phyloP scores from a whole-genome alignment of 92 coral and sea anemone species.

The Parazoanthus swiftii region DNA sequence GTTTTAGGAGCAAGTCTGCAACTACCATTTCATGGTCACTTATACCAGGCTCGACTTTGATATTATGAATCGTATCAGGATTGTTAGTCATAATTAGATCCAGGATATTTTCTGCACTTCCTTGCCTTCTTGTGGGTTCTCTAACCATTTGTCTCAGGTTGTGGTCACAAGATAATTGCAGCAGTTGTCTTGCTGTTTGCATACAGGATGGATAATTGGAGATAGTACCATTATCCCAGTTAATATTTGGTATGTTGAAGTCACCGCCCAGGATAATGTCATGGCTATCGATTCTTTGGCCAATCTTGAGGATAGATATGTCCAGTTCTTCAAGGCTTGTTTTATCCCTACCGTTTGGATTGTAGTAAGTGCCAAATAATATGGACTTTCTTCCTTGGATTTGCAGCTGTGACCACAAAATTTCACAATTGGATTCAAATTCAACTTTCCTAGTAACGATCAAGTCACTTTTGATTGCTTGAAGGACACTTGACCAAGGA shows the following conservation, averaged over 20 bases:
- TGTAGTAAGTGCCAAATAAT: conserved; percentile 35
- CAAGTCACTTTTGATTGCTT: conserved; percentile 46
- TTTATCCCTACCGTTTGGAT: conserved; percentile 51
- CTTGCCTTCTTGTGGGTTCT: conserved; percentile 46
- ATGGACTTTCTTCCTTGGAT: conserved; percentile 41
- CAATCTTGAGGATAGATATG: conserved; percentile 50
- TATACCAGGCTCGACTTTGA: conserved; percentile 54
- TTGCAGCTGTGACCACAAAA: conserved; percentile 47
- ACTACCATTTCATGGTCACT: conserved; percentile 69
- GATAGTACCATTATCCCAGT: conserved; percentile 43
- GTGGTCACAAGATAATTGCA: conserved; percentile 41
- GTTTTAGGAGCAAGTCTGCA: conserved; percentile 42
- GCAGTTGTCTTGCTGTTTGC: conserved; percentile 42
- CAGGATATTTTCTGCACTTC: conserved; percentile 43
- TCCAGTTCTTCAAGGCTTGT: conserved; percentile 46
- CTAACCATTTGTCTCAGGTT: conserved; percentile 40
- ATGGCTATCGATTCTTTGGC: conserved; percentile 50
- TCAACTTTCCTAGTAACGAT: conserved; percentile 34
- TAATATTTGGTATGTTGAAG: conserved; percentile 41
- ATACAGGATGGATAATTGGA: conserved; percentile 42
- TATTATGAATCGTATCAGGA: conserved; percentile 34
- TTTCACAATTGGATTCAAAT: conserved; percentile 46
- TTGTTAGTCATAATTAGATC: conserved; percentile 54
- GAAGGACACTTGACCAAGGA: conserved; percentile 29
- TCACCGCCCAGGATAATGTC: conserved; percentile 46